Conservation (phyloP, 2,113 vertebrate species). For the Fulica atra region DNA sequence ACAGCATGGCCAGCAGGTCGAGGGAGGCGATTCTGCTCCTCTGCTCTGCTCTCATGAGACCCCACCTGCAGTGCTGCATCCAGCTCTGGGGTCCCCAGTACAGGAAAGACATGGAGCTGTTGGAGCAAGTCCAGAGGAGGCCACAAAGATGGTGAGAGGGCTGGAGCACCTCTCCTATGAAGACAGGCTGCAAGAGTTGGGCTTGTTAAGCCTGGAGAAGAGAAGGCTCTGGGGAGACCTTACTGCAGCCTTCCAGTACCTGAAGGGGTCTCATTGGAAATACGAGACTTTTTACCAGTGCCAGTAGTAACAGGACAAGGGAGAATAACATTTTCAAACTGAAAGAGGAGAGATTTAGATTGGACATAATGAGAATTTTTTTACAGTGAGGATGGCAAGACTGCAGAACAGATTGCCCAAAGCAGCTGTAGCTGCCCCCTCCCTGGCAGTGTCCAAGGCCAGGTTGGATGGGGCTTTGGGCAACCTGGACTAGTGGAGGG, state of each 20-base stretch:
- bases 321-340: not conserved
- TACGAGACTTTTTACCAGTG: not conserved
- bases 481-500: not conserved
- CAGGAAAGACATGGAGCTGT: too few relatives aligned
- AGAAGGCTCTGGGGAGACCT: accelerated
- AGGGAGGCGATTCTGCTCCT: not conserved
- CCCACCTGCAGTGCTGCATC: not conserved
- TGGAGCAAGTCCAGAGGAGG: too few relatives aligned
- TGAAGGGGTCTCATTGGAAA: not conserved
- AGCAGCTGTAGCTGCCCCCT: not conserved
- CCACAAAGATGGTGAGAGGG: not conserved
- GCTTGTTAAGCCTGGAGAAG: not conserved
- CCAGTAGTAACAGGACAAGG: not conserved
- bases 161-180: accelerated
- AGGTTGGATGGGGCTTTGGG: not conserved
- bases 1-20: accelerated
- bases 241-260: accelerated
- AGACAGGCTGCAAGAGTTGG: not conserved
- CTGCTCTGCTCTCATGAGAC: not conserved
- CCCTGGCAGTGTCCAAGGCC: not conserved
- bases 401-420: not conserved
- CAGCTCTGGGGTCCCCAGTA: not conserved
- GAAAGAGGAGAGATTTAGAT: not conserved
- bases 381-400: not conserved
- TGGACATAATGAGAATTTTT: not conserved